Evolutionary conservation across 2,888 invertebrate genomes (phyloP), one percentile per base, ranked within the genome.

Genomic region (Phalera bucephala): DNA sequence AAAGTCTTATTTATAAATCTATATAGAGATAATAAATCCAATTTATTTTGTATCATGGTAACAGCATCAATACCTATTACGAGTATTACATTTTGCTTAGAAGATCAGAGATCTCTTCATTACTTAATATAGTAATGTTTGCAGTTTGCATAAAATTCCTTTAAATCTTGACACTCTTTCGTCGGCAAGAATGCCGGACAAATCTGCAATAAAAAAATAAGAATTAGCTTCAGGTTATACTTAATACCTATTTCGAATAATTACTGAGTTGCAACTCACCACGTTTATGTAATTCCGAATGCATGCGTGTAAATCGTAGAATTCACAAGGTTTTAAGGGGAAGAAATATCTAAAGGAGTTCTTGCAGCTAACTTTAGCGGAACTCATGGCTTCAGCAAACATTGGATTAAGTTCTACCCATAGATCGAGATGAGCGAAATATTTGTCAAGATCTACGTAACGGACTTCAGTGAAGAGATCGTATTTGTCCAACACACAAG

Each of bases 381-480:
- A 62, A 0, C 52, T 4, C 40, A 82, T 63, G 0, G 70, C 58
- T 0, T 54, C 57, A 1, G 40, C 44, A 41, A 82, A 85, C 1
- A 45, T 42, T 0, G 70, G 68, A 21, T 85, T 85, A 0, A 80
- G 45, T 1, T 59, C 47, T 0, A 67, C 66, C 85, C 85, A 86
- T 25, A 64, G 62, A 22, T 78, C 73, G 0, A 86, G 59, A 40
- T 85, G 81, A 0, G 20, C 30, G 25, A 45, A 80, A 36, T 75
- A 80, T 46, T 70, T 77, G 0, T 71, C 71, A 1, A 64, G 50
- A 15, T 72, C 64, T 1, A 82, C 14, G 0, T 32, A 36, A 0
- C 54, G 52, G 0, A 58, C 45, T 1, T 20, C 0, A 8, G 45
- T 45, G 1, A 80, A 12, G 1, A 85, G 36, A 11, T 47, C 31